Evolutionary conservation across 2,888 invertebrate species (phyloP), one percentile per base, ranked within the genome.

Genomic region (Myopa tessellatipennis): DNA sequence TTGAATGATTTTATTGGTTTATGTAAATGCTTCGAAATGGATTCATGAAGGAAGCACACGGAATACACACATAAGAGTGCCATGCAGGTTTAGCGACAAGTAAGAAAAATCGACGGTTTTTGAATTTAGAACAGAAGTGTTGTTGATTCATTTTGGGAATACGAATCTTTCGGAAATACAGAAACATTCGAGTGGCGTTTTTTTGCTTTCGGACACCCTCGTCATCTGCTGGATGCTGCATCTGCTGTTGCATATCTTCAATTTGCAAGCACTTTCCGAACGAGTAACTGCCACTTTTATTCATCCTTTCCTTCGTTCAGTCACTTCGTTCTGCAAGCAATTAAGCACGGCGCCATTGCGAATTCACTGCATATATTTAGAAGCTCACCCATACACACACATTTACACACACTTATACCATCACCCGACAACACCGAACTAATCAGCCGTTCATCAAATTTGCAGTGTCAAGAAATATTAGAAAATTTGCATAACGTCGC

Each of bases 1-100:
- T 76, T 78, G 75, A 77, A 68, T 77, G 77, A 77, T 78, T 79
- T 78, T 78, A 78, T 79, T 80, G 77, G 76, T 78, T 80, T 78
- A 78, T 78, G 80, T 61, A 77, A 80, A 80, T 77, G 38, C 63
- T 34, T 26, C n/a, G 14, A 34, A 63, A 34, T 61, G 50, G 34
- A 63, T 34, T 65, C 61, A 45, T 26, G 45, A 14, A 36, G 36
- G n/a, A 36, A 4, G 50, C n/a, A 55, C 55, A 14, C 26, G 26
- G 2, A 26, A 26, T 26, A 50, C 50, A 50, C 50, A 50, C 50
- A 50, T 3, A 14, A 2, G 14, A 10, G 14, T 50, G 14, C 14
- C 50, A 50, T 26, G 26, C 26, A 26, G 26, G 26, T 26, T 26
- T 26, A 26, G 26, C 26, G 26, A 26, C 26, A 26, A 26, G 26